Conservation (phyloP, 2,888 invertebrate genomes). For the Rotaria magnacalcarata region DNA sequence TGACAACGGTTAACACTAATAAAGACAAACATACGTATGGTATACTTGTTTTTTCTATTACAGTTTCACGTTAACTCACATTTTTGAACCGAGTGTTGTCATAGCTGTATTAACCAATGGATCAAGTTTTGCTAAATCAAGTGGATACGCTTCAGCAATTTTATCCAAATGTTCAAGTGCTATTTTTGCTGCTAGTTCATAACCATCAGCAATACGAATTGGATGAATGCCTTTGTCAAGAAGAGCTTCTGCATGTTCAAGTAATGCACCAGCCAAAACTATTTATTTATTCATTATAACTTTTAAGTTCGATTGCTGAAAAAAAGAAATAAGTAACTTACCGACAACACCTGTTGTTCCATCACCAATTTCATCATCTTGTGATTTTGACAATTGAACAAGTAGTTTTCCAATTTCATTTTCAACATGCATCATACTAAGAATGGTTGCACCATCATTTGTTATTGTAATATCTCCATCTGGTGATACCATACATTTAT, state of each 20-base stretch:
- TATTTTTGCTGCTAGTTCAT: constrained; percentile 85
- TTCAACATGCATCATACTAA: constrained; percentile 96
- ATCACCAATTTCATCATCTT: constrained; percentile 98
- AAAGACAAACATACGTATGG: constrained; percentile 47
- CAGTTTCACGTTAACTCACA: constrained; percentile 62
- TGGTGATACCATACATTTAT: constrained; percentile 91
- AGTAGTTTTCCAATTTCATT: constrained; percentile 95
- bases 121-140: constrained; percentile 65
- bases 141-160: constrained; percentile 82
- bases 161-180: constrained; percentile 79
- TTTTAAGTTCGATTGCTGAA: background rate
- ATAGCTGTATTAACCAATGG: constrained; percentile 87
- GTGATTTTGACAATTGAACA: constrained; percentile 94
- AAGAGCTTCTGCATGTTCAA: constrained; percentile 86
- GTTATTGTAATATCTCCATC: constrained; percentile 97
- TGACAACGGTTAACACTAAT: constrained; percentile 85
- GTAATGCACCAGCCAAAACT: constrained; percentile 74
- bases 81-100: constrained; percentile 96
- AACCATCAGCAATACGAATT: constrained; percentile 95
- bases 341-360: constrained; percentile 95
- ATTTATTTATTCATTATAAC: constrained; percentile 55
- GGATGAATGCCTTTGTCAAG: constrained; percentile 96
- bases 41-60: background rate
- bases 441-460: constrained; percentile 98
- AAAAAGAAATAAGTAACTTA: constrained; percentile 52